Conservation (phyloP, 1,140 invertebrate species). For the Papilio helenus region DNA sequence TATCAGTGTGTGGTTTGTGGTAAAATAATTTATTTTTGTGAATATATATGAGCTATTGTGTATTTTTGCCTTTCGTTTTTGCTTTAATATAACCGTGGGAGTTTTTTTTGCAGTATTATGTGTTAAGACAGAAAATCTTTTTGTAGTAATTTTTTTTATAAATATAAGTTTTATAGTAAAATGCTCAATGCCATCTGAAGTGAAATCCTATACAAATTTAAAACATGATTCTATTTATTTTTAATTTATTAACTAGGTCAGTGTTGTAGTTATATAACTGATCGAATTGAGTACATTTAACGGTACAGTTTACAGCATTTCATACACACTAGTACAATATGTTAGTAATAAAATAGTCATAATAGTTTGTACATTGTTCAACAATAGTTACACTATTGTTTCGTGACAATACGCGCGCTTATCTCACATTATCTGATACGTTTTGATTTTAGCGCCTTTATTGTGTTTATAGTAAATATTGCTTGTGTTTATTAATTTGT, state of each 20-base stretch:
- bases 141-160: not conserved
- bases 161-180: not conserved
- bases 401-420: conserved; percentile 7
- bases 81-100: not conserved
- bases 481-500: conserved; percentile 23
- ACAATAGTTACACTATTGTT: conserved; percentile 13
- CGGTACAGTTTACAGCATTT: not conserved
- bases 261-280: not conserved
- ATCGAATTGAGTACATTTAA: not conserved
- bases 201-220: not conserved
- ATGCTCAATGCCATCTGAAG: not conserved
- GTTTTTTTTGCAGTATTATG: not conserved
- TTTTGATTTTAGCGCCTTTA: conserved; percentile 4
- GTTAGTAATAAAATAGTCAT: conserved; percentile 1
- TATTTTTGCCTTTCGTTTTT: not conserved
- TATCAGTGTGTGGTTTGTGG: not conserved
- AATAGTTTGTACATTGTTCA: not conserved
- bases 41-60: not conserved
- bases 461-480: conserved; percentile 8
- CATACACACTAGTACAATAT: not conserved
- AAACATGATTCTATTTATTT: not conserved
- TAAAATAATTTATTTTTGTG: not conserved
- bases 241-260: conserved; percentile 14
- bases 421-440: not conserved
- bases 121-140: not conserved